phyloP scores from a whole-genome alignment of 2,113 vertebrate species.

The Tenrec ecaudatus region DNA sequence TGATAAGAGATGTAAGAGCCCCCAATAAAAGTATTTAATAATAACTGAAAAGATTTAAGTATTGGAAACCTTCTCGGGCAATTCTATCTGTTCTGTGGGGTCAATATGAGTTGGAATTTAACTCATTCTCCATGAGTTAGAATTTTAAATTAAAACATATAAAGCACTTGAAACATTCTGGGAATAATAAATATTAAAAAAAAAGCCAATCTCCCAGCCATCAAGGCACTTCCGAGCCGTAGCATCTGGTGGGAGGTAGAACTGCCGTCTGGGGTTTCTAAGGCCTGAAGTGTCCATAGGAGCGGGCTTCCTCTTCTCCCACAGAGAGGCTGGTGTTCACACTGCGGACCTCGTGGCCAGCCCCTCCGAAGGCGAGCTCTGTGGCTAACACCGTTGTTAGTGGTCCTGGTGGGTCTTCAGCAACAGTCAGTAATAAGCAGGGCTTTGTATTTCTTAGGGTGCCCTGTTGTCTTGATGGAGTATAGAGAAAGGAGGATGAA shows the following conservation, averaged over 20 bases:
- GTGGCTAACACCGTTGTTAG: too few species aligned
- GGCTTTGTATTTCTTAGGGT: background rate
- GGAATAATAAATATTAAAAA: background rate
- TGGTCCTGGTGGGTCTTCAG: background rate
- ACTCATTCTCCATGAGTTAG: background rate
- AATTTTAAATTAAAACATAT: background rate
- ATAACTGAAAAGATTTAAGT: background rate
- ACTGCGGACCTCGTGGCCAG: too few species aligned
- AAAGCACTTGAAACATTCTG: background rate
- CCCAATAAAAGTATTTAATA: too few species aligned
- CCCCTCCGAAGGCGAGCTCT: too few species aligned
- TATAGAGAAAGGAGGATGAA: background rate
- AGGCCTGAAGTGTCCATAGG: too few species aligned
- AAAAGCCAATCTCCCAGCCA: background rate
- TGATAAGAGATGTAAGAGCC: too few species aligned
- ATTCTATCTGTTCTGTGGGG: background rate
- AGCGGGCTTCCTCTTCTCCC: too few species aligned
- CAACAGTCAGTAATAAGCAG: background rate
- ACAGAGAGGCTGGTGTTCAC: too few species aligned
- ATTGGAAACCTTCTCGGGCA: background rate
- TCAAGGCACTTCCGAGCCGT: too few species aligned
- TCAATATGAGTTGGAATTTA: background rate
- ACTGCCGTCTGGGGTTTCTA: too few species aligned
- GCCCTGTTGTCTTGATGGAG: background rate
- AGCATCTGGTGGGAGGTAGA: too few species aligned